Evolutionary conservation across 2,888 invertebrate species (phyloP).

Genomic region (Argyresthia goedartella): DNA sequence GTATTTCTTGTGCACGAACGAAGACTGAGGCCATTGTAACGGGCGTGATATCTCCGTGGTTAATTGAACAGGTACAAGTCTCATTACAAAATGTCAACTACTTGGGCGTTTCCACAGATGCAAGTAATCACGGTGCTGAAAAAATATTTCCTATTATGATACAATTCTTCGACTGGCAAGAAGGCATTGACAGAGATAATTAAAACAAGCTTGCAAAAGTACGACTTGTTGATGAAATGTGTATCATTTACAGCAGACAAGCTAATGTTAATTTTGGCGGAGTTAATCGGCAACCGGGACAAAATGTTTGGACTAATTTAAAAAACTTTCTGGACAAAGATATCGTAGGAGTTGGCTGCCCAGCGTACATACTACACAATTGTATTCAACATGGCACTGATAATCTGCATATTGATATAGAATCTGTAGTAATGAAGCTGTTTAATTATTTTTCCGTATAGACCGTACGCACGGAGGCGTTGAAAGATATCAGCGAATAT

Average conservation of each 20-base stretch:
- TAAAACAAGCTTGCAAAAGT: not conserved
- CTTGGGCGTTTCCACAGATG: slow-evolving; percentile 22
- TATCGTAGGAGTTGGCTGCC: slow-evolving; percentile 12
- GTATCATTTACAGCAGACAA: not conserved
- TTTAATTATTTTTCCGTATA: slow-evolving; percentile 14
- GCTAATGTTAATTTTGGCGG: slow-evolving; percentile 1
- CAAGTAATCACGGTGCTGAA: slow-evolving; percentile 20
- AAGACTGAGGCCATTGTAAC: slow-evolving; percentile 22
- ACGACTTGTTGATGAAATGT: slow-evolving; percentile 5
- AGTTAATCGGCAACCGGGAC: not conserved
- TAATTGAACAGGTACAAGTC: slow-evolving; percentile 14
- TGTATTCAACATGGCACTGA: slow-evolving; percentile 16
- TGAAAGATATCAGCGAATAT: slow-evolving; percentile 12
- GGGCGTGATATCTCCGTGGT: slow-evolving; percentile 18
- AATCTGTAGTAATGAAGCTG: slow-evolving; percentile 16
- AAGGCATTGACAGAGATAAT: not conserved
- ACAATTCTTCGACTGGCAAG: slow-evolving; percentile 5
- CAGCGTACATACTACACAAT: slow-evolving; percentile 19
- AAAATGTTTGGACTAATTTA: not conserved
- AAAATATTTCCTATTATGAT: slow-evolving; percentile 20
- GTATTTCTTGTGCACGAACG: slow-evolving; percentile 16
- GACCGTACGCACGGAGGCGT: slow-evolving; percentile 10
- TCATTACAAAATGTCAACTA: slow-evolving; percentile 16
- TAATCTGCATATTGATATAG: slow-evolving; percentile 13
- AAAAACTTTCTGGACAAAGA: slow-evolving; percentile 14